Evolutionary conservation across 2,113 vertebrate species (phyloP).

Genomic region (Uropsilus gracilis): DNA sequence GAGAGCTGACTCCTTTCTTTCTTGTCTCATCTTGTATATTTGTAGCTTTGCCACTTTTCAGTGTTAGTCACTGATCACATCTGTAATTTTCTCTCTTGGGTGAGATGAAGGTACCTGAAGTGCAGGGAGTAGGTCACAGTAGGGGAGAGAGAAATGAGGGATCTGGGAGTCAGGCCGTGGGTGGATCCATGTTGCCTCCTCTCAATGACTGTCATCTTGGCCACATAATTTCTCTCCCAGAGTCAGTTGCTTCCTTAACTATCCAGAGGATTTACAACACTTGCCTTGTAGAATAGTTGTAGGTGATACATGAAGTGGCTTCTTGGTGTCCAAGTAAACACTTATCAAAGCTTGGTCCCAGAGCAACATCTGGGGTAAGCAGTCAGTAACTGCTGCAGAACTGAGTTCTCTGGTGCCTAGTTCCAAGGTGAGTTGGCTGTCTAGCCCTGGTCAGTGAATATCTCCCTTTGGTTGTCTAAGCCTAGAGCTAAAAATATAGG

Average conservation of each 20-base stretch:
- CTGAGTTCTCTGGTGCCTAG: not conserved
- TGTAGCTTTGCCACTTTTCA: not conserved
- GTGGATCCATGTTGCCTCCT: fast-evolving
- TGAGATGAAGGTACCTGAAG: not conserved
- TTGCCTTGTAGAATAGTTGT: not conserved
- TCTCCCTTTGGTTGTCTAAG: not conserved
- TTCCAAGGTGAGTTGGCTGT: not conserved
- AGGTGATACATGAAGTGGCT: not conserved
- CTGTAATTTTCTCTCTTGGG: not conserved
- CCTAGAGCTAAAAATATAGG: too few relatives aligned
- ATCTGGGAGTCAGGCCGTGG: not conserved
- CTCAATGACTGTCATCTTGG: not conserved
- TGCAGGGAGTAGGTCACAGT: not conserved
- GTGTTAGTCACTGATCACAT: not conserved
- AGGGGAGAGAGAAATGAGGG: too few relatives aligned
- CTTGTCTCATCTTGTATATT: not conserved
- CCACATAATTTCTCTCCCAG: not conserved
- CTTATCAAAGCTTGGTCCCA: not conserved
- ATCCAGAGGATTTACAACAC: too few relatives aligned
- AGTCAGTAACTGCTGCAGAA: not conserved
- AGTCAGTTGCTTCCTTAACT: not conserved
- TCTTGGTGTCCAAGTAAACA: too few relatives aligned
- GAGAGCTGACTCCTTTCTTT: not conserved
- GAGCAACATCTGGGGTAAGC: not conserved
- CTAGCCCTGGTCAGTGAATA: not conserved